These are phyloP conservation scores for Fringilla coelebs DNA, from an alignment of 2,797 vertebrate genomes.

Conservation along the genomic window DNA sequence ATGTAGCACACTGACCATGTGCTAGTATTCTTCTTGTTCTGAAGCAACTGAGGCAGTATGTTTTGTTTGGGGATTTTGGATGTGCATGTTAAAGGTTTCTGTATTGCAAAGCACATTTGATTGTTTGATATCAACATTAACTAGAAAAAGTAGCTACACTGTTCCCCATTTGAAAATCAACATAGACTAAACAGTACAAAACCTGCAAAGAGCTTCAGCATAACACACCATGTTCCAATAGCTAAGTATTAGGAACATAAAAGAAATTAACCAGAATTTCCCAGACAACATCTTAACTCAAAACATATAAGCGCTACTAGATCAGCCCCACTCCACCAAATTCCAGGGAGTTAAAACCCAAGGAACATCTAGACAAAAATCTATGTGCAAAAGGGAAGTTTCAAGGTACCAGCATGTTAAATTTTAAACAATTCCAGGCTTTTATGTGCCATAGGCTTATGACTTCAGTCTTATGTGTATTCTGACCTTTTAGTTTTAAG, in stretches of 20 bases:
- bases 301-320: slow-evolving; percentile 29
- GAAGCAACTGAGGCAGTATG: slow-evolving; percentile 20
- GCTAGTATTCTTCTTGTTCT: slow-evolving; percentile 18
- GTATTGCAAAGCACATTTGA: slow-evolving; percentile 18
- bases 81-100: not conserved
- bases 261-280: slow-evolving; percentile 35
- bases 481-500: slow-evolving; percentile 38
- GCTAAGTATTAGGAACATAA: not conserved
- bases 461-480: not conserved
- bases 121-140: slow-evolving; percentile 31
- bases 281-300: not conserved
- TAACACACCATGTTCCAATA: not conserved
- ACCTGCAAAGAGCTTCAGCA: not conserved
- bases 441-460: not conserved
- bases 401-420: slow-evolving; percentile 26
- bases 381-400: slow-evolving; percentile 24
- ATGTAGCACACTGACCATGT: not conserved
- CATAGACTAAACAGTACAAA: slow-evolving; percentile 31
- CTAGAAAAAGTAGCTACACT: slow-evolving; percentile 48
- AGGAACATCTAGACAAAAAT: slow-evolving; percentile 21
- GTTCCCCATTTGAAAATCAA: slow-evolving; percentile 52
- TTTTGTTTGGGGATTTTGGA: slow-evolving; percentile 37
- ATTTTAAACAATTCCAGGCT: slow-evolving; percentile 3
- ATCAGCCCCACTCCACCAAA: slow-evolving; percentile 24
- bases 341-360: slow-evolving; percentile 29